Conservation (phyloP, 2,888 invertebrate genomes). For the Phortica okadai region DNA sequence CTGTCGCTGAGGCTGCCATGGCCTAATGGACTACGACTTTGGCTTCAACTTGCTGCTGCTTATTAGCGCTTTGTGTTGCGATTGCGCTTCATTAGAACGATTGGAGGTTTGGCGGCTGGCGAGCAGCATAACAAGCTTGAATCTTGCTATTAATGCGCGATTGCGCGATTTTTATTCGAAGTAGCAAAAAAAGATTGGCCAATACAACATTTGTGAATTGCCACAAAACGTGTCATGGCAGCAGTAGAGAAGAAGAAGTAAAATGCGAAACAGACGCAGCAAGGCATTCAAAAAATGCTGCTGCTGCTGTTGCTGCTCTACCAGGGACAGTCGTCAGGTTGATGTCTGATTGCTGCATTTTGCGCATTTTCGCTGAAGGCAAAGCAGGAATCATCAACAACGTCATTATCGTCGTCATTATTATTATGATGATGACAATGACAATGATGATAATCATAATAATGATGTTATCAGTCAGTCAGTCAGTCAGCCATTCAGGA, state of each 20-base stretch:
- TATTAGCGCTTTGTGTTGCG: conserved; percentile 37
- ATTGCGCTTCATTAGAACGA: conserved; percentile 67
- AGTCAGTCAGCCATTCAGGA: background rate
- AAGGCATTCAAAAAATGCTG: conserved; percentile 67
- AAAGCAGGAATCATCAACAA: background rate
- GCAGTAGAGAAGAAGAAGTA: conserved; percentile 1
- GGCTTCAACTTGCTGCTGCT: background rate
- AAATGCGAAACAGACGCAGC: background rate
- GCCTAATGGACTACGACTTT: no score
- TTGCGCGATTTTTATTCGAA: conserved; percentile 46
- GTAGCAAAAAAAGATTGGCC: background rate
- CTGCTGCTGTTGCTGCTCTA: conserved; percentile 1
- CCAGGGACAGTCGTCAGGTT: background rate
- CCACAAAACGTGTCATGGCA: no score
- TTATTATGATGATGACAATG: conserved; percentile 2
- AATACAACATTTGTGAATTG: background rate
- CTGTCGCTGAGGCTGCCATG: background rate
- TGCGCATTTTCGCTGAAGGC: background rate
- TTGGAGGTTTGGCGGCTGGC: conserved; percentile 26
- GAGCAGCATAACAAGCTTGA: conserved; percentile 65
- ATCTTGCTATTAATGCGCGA: conserved; percentile 66
- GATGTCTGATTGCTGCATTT: background rate
- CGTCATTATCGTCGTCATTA: background rate
- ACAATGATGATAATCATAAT: background rate
- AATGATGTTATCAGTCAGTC: background rate